Base-by-base conservation (phyloP, 2,113 vertebrate genomes). In the Vulpes vulpes region DNA sequence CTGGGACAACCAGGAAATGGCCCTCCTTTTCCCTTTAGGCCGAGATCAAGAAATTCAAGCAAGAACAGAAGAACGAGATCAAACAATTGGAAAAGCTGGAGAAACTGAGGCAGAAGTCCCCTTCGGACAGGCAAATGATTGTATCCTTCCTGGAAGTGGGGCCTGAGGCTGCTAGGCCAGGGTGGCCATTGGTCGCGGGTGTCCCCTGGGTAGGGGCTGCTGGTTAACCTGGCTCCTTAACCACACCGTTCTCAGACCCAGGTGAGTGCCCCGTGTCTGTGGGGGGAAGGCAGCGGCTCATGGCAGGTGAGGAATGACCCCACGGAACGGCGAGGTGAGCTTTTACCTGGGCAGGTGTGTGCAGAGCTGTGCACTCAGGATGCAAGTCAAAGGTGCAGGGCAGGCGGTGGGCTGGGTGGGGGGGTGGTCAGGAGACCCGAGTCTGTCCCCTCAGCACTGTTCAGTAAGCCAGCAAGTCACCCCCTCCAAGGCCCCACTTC, bases 11-110 rank as follows among this genome's bases (percentile, higher is more conserved):
- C 11, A 32, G 23, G 22, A 78, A 51, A 57, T 1, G 3, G 5
- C 32, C 8, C 4, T 62, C 22, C 20, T 73, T 38, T 84, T 43
- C 1, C 74, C 8, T 76, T n/a, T 79, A 99, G 99, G 98, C 98
- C 0, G 99, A 99, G 84, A 97, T 99, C 93, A 99, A 99, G 98
- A 99, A 98, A 96, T 99, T 99, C 96, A 99, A 96, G 88, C 89
- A n/a, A 0, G 98, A 98, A 83, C 98, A 98, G 65, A 99, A 98
- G 71, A 98, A 98, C 2, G 99, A 99, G 97, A 98, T 99, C 94
- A 99, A 99, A 78, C 99, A 99, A 82, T 83, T 99, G 60, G 98
- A 99, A 92, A 99, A 98, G 57, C 96, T 99, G 97, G 99, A 99
- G 88, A 99, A 98, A 84, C 71, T 99, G 94, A 96, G 98, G 55